Evolutionary conservation across 2,113 vertebrate species (phyloP).

Genomic region (Atherinomorus stipes): DNA sequence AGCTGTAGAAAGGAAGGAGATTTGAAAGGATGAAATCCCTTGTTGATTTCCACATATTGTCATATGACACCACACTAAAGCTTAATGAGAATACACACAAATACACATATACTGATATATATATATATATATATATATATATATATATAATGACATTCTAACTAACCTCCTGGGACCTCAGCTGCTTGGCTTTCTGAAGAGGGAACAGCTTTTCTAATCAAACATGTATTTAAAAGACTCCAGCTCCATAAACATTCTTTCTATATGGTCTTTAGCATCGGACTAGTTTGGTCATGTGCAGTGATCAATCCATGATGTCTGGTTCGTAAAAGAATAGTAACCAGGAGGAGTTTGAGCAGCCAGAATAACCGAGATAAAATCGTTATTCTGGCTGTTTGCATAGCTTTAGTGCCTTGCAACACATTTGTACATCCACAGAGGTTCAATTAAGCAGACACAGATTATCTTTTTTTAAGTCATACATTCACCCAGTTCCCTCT

Average conservation of each 20-base stretch:
- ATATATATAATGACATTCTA: conserved; percentile 68
- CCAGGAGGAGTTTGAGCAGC: background rate
- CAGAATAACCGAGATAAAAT: background rate
- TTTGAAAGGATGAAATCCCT: conserved; percentile 59
- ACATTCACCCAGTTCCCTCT: conserved; percentile 5
- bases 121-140: conserved; percentile 21
- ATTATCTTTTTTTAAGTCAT: background rate
- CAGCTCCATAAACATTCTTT: conserved; percentile 3
- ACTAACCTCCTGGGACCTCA: conserved; percentile 70
- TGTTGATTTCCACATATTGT: conserved; percentile 33
- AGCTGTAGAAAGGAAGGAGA: conserved; percentile 4
- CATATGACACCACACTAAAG: conserved; percentile 42
- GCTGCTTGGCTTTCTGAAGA: conserved; percentile 59
- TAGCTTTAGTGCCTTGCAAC: conserved; percentile 4
- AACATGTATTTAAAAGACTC: conserved; percentile 58
- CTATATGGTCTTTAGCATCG: background rate
- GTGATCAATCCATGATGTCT: conserved; percentile 17
- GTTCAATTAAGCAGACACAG: conserved; percentile 11
- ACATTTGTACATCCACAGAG: conserved; percentile 19
- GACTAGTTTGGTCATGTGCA: conserved; percentile 20
- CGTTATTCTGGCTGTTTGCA: conserved; percentile 25
- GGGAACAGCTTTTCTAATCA: conserved; percentile 69
- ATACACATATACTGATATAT: conserved; percentile 38
- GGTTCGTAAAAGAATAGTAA: conserved; percentile 7
- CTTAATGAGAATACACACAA: conserved; percentile 24